A percentile compares a stretch with the other conserved stretches of the same genome.
Conservation (phyloP, 2,888 invertebrate genomes). For the Chrysomela aeneicollis region DNA sequence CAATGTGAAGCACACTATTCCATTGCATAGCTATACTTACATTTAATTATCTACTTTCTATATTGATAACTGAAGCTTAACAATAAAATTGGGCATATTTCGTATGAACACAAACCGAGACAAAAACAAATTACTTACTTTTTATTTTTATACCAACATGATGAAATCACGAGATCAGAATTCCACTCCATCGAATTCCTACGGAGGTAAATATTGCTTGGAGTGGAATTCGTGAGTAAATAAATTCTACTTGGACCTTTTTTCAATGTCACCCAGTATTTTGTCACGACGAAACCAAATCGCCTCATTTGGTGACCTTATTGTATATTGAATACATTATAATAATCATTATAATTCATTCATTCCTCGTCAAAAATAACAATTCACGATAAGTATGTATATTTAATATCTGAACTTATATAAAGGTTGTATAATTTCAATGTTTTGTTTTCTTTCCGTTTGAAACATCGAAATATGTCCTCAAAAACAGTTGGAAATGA, state of each 20-base stretch:
- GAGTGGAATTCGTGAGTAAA: neutral
- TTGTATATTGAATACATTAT: slow-evolving; percentile 8
- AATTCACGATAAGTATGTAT: too few species aligned
- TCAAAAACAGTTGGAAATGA: too few species aligned
- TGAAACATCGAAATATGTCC: too few species aligned
- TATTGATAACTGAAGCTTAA: slow-evolving; percentile 1
- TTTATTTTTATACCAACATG: slow-evolving; percentile 8
- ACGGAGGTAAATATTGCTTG: neutral
- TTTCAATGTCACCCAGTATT: slow-evolving; percentile 20
- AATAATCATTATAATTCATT: neutral
- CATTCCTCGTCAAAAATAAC: slow-evolving; percentile 8
- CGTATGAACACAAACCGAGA: slow-evolving; percentile 4
- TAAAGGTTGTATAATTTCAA: too few species aligned
- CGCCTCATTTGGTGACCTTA: slow-evolving; percentile 12
- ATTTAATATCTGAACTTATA: too few species aligned
- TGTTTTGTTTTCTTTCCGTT: too few species aligned
- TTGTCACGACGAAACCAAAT: slow-evolving; percentile 8
- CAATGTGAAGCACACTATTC: neutral
- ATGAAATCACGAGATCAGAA: neutral
- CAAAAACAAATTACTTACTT: neutral
- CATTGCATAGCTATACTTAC: neutral
- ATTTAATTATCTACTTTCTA: neutral
- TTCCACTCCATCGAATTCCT: neutral
- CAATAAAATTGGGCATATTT: slow-evolving; percentile 14
- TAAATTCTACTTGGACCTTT: slow-evolving; percentile 14